These are phyloP conservation scores for Pecten maximus DNA, from an alignment of 2,888 invertebrate species.

Conservation along the genomic window DNA sequence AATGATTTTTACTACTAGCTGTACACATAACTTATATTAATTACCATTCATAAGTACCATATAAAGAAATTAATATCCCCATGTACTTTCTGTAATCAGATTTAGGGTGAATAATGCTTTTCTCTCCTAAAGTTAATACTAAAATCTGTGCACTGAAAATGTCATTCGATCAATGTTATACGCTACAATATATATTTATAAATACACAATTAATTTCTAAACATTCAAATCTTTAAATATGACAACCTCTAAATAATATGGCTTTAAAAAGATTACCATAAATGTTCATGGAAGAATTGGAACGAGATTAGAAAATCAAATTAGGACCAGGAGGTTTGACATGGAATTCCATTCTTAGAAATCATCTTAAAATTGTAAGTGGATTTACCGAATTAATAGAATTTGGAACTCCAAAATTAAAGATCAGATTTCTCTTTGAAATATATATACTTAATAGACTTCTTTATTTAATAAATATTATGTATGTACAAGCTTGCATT, in stretches of 20 bases:
- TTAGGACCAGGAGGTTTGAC: background rate
- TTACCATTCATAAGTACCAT: background rate
- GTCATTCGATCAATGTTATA: background rate
- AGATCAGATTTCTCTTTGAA: background rate
- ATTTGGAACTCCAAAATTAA: background rate
- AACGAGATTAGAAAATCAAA: background rate
- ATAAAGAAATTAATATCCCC: background rate
- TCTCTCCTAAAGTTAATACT: slow-evolving; percentile 13
- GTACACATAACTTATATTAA: background rate
- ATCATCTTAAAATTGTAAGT: background rate
- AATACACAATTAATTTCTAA: background rate
- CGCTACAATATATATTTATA: background rate
- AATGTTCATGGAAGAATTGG: background rate
- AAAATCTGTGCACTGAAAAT: slow-evolving; percentile 22
- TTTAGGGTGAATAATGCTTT: background rate
- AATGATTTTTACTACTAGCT: background rate
- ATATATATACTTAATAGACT: background rate
- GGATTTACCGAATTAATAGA: background rate
- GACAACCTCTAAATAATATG: background rate
- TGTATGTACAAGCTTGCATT: background rate
- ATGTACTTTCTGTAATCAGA: background rate
- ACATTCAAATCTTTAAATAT: background rate
- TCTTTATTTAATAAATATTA: background rate
- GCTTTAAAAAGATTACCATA: background rate
- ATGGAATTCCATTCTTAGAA: background rate